Conservation (phyloP, 2,113 vertebrate species). For the Callipepla squamata region DNA sequence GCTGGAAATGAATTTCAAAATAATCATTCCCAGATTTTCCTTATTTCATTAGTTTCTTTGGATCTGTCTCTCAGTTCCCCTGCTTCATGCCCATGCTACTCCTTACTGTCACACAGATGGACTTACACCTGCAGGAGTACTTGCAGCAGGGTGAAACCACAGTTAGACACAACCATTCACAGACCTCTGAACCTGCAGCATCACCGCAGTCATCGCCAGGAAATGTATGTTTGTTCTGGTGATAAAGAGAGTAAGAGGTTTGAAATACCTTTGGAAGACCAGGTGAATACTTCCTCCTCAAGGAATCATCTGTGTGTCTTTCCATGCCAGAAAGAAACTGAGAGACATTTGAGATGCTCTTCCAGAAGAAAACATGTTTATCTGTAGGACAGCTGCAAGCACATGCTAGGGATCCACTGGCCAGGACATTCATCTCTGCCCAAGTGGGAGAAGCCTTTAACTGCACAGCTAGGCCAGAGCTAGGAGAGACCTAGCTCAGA, state of each 20-base stretch:
- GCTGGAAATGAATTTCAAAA: neutral
- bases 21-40: neutral
- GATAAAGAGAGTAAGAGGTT: neutral
- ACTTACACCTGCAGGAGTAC: neutral
- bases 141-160: neutral
- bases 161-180: neutral
- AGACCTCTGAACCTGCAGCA: neutral
- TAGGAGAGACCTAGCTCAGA: neutral
- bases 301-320: neutral
- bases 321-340: neutral
- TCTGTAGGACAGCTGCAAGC: neutral
- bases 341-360: neutral
- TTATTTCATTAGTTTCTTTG: neutral
- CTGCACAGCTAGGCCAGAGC: neutral
- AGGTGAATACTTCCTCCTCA: neutral
- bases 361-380: neutral
- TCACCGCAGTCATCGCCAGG: accelerated
- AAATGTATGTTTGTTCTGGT: neutral
- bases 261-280: neutral
- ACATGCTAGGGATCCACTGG: neutral
- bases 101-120: neutral
- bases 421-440: neutral
- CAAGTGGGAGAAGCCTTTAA: neutral
- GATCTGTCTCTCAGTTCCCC: neutral
- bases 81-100: neutral